Percentiles rank a stretch among this genome's conserved stretches.
Evolutionary conservation across 2,113 vertebrate genomes (phyloP).

Genomic region (Myrmophylax atrothorax): DNA sequence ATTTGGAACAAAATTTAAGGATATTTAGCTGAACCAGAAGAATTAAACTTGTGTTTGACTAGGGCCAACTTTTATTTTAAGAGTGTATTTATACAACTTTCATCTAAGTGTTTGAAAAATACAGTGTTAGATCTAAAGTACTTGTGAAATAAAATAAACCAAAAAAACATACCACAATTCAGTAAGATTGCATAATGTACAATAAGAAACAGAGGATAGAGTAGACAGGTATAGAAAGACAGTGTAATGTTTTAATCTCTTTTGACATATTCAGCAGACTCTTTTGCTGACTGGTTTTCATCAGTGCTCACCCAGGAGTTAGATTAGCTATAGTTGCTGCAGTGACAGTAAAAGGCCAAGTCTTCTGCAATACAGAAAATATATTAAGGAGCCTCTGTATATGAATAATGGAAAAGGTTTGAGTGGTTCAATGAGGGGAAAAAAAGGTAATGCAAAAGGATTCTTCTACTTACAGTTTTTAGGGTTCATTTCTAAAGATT

Average conservation of each 20-base stretch:
- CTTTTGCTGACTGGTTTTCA: background rate
- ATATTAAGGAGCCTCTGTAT: background rate
- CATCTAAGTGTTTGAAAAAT: background rate
- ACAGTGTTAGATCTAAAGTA: background rate
- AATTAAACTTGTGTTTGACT: background rate
- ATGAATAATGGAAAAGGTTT: slow-evolving; percentile 9
- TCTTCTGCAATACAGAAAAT: background rate
- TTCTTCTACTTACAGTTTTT: background rate
- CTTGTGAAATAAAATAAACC: background rate
- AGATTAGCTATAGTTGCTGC: background rate
- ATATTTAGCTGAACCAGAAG: background rate
- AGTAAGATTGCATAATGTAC: too few species aligned
- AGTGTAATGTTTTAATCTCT: background rate
- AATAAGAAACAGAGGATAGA: background rate
- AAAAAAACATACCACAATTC: background rate
- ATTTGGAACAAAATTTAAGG: background rate
- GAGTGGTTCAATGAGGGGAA: background rate
- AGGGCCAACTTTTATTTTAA: background rate
- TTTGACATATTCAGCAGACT: background rate
- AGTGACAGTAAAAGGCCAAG: background rate
- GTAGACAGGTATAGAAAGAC: background rate
- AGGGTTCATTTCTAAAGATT: slow-evolving; percentile 45
- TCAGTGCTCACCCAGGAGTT: background rate
- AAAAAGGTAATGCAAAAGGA: background rate
- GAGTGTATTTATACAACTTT: background rate